Conservation (phyloP, 1,140 invertebrate genomes). For the Brachionus koreanus region DNA sequence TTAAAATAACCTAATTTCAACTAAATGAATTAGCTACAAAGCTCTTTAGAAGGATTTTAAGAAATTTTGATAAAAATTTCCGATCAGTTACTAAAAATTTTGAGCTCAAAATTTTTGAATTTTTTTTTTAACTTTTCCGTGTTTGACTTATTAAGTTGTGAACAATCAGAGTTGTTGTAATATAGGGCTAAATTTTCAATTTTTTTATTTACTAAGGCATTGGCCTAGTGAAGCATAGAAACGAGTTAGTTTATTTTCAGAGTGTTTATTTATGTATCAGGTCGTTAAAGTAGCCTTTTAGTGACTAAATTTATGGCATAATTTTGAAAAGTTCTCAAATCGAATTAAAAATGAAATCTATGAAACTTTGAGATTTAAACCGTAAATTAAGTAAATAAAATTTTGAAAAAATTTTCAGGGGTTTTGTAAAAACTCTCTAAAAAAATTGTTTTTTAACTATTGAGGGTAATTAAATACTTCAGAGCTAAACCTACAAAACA, state of each 20-base stretch:
- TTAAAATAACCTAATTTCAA: not conserved
- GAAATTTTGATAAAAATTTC: not conserved
- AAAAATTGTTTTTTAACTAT: not conserved
- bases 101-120: no score
- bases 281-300: constrained; percentile 6
- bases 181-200: not conserved
- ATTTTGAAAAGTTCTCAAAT: not conserved
- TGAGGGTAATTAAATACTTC: constrained; percentile 35
- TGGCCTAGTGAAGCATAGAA: not conserved
- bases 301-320: not conserved
- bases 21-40: not conserved
- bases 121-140: not conserved
- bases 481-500: not conserved
- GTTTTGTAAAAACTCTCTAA: not conserved
- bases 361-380: not conserved
- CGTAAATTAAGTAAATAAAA: not conserved
- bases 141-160: not conserved
- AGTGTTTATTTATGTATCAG: not conserved
- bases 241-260: not conserved
- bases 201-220: not conserved
- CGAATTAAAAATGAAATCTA: not conserved
- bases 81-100: not conserved
- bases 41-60: not conserved
- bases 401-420: not conserved
- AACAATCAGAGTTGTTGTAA: not conserved